Percentiles rank a stretch among this genome's conserved stretches.
phyloP scores from a whole-genome alignment of 2,797 vertebrate species.

The Lepus oiostolus region DNA sequence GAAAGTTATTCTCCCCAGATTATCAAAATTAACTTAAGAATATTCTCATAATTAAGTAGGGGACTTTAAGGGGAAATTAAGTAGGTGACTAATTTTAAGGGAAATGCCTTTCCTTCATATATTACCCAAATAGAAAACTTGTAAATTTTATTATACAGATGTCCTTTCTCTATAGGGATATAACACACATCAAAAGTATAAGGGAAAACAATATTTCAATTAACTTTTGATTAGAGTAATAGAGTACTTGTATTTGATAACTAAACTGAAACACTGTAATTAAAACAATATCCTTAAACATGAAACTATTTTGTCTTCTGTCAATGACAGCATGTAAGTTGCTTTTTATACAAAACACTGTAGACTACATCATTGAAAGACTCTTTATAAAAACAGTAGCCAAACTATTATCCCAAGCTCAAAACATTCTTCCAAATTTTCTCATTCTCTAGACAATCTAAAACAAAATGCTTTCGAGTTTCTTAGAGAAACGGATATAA shows the following conservation, averaged over 20 bases:
- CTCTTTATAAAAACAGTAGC: conserved; percentile 57
- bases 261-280: conserved; percentile 67
- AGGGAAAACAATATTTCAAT: background rate
- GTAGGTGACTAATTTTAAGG: conserved; percentile 24
- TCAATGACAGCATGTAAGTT: background rate
- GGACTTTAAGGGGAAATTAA: conserved; percentile 57
- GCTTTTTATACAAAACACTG: conserved; percentile 35
- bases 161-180: background rate
- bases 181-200: conserved; percentile 44
- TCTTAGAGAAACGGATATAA: conserved; percentile 61
- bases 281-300: conserved; percentile 69
- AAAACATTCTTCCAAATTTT: conserved; percentile 72
- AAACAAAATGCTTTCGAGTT: conserved; percentile 79
- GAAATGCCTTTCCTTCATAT: background rate
- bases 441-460: conserved; percentile 63
- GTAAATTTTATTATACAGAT: conserved; percentile 54
- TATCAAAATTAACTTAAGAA: conserved; percentile 68
- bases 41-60: conserved; percentile 55
- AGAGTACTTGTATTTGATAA: conserved; percentile 69
- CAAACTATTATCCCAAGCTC: conserved; percentile 26
- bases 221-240: conserved; percentile 40
- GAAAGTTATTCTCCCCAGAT: conserved; percentile 75
- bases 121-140: conserved; percentile 42
- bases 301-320: background rate
- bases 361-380: conserved; percentile 42